A percentile compares a stretch with the other conserved stretches of the same genome.
Evolutionary conservation across 2,888 invertebrate species (phyloP).

Genomic region (Melitaea athalia): DNA sequence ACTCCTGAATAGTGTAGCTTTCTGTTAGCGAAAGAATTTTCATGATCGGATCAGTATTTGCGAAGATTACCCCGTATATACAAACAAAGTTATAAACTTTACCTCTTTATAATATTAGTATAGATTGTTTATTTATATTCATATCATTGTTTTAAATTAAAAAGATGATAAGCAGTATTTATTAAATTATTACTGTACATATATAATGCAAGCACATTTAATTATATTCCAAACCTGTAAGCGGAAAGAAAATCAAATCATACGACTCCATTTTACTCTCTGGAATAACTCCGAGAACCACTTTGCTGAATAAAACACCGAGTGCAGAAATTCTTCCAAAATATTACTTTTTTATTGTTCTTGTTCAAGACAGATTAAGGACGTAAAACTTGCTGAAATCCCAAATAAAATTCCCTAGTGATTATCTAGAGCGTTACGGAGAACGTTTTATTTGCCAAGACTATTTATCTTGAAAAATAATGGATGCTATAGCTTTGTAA

Average conservation of each 20-base stretch:
- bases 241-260: constrained; percentile 42
- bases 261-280: constrained; percentile 39
- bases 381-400: constrained; percentile 32
- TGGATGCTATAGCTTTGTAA: constrained; percentile 4
- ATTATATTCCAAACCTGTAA: constrained; percentile 31
- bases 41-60: too few relatives aligned
- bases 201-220: constrained; percentile 18
- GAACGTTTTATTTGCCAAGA: constrained; percentile 33
- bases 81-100: too few relatives aligned
- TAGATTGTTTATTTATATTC: too few relatives aligned
- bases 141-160: too few relatives aligned
- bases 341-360: constrained; percentile 36
- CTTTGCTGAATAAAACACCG: constrained; percentile 33
- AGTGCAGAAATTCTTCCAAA: constrained; percentile 29
- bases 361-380: constrained; percentile 37
- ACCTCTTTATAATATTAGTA: too few relatives aligned
- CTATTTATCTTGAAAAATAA: constrained; percentile 32
- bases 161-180: too few relatives aligned
- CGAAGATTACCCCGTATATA: too few relatives aligned
- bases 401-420: constrained; percentile 38
- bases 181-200: too few relatives aligned
- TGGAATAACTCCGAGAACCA: constrained; percentile 33
- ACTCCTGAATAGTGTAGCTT: too few relatives aligned
- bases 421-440: constrained; percentile 29
- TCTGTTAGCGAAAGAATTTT: too few relatives aligned